Conservation (phyloP, 2,888 invertebrate species). For the Tipula helvola region DNA sequence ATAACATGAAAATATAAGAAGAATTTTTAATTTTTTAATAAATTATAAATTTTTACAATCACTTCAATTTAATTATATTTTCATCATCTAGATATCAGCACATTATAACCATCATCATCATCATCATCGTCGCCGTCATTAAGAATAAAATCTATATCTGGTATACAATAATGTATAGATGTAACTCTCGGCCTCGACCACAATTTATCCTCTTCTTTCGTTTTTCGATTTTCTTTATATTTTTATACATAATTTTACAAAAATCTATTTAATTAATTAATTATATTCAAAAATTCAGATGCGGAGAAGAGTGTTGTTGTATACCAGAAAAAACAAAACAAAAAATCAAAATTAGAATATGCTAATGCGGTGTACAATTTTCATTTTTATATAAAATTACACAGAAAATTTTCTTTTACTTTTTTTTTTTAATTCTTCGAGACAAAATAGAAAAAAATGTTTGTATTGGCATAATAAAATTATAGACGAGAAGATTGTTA, state of each 20-base stretch:
- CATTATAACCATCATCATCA: background rate
- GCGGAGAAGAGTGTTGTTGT: background rate
- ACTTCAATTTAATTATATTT: background rate
- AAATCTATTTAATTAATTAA: conserved; percentile 17
- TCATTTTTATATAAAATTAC: background rate
- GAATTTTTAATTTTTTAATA: background rate
- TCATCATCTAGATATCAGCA: background rate
- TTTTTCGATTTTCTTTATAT: background rate
- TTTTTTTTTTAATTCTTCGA: background rate
- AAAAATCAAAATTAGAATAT: conserved; percentile 16
- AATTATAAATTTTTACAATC: background rate
- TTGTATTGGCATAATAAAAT: background rate
- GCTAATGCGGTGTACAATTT: conserved; percentile 15
- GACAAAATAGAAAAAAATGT: background rate
- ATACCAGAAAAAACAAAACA: background rate
- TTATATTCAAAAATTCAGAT: conserved; percentile 16
- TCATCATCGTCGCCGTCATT: background rate
- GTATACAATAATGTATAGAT: background rate
- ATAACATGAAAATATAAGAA: background rate
- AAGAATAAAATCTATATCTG: background rate
- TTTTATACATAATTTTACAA: background rate
- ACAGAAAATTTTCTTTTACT: background rate
- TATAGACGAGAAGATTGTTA: background rate
- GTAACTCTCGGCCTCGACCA: conserved; percentile 8
- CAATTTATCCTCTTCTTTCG: conserved; percentile 9